A percentile compares a stretch with the other conserved stretches of the same genome.
Evolutionary conservation across 2,797 vertebrate genomes (phyloP).

Genomic region (Gobionotothen gibberifrons): DNA sequence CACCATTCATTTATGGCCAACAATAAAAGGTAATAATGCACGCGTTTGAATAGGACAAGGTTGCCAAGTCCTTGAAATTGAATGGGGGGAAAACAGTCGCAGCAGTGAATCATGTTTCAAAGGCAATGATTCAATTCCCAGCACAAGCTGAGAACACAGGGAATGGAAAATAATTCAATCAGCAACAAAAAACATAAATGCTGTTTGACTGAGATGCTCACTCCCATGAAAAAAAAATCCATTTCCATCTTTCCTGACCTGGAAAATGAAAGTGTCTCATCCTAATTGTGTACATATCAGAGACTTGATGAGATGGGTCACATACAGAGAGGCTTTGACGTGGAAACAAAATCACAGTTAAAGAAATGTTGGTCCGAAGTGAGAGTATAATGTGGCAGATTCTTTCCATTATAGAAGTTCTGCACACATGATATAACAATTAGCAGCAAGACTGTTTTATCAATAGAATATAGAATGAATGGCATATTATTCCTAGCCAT

Average conservation of each 20-base stretch:
- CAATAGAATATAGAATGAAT: slow-evolving; percentile 9
- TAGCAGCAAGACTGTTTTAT: slow-evolving; percentile 3
- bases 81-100: slow-evolving; percentile 66
- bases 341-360: slow-evolving; percentile 47
- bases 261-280: slow-evolving; percentile 70
- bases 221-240: slow-evolving; percentile 64
- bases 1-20: slow-evolving; percentile 78
- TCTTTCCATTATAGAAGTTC: slow-evolving; percentile 26
- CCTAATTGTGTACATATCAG: slow-evolving; percentile 68
- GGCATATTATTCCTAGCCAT: slow-evolving; percentile 42
- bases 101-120: slow-evolving; percentile 79
- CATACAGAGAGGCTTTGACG: slow-evolving; percentile 44
- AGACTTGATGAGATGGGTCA: slow-evolving; percentile 54
- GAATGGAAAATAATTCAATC: slow-evolving; percentile 83
- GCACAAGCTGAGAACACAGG: slow-evolving; percentile 71
- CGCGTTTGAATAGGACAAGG: slow-evolving; percentile 81
- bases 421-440: slow-evolving; percentile 10
- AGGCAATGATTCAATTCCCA: slow-evolving; percentile 80
- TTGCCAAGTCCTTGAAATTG: slow-evolving; percentile 83
- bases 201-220: slow-evolving; percentile 73
- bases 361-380: slow-evolving; percentile 4
- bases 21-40: slow-evolving; percentile 82
- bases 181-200: slow-evolving; percentile 77
- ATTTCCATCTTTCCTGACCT: slow-evolving; percentile 75
- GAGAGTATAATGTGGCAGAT: slow-evolving; percentile 8